A percentile compares a stretch with the other conserved stretches of the same genome.
Conservation (phyloP, 2,888 invertebrate genomes). For the Philopedon plagiatum region DNA sequence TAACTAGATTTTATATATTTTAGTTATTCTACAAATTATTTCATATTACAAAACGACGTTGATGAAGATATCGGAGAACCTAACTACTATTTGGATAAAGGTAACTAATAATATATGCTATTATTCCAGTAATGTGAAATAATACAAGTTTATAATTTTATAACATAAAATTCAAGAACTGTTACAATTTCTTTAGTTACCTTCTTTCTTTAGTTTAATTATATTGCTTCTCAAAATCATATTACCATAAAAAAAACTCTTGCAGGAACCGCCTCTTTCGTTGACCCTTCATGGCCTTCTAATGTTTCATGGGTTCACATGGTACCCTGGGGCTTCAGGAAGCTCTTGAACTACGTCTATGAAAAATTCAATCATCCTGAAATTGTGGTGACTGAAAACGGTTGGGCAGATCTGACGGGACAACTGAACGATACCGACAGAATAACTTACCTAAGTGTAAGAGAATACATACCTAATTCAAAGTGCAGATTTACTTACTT, state of each 20-base stretch:
- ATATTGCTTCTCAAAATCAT: no score
- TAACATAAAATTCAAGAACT: no score
- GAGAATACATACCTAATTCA: not conserved
- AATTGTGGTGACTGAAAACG: constrained; percentile 74
- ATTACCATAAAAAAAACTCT: no score
- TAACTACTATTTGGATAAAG: constrained; percentile 37
- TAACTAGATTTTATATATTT: not conserved
- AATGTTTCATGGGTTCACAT: constrained; percentile 30
- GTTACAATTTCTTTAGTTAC: no score
- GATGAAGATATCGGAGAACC: constrained; percentile 41
- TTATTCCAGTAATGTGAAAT: no score
- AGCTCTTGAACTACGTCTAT: constrained; percentile 37
- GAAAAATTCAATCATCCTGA: constrained; percentile 64
- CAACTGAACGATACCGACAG: constrained; percentile 35
- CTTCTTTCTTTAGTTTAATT: no score
- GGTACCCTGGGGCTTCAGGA: constrained; percentile 40
- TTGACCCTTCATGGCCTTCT: constrained; percentile 39
- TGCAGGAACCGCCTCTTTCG: constrained; percentile 14
- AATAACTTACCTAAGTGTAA: constrained; percentile 38
- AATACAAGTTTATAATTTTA: no score
- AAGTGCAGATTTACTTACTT: no score
- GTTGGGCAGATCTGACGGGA: constrained; percentile 65
- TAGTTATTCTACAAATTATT: constrained; percentile 37
- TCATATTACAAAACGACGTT: constrained; percentile 17
- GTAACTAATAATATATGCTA: constrained; percentile 9